These are phyloP conservation scores for Diachrysia chrysitis DNA, from an alignment of 2,888 invertebrate species.

Conservation along the genomic window DNA sequence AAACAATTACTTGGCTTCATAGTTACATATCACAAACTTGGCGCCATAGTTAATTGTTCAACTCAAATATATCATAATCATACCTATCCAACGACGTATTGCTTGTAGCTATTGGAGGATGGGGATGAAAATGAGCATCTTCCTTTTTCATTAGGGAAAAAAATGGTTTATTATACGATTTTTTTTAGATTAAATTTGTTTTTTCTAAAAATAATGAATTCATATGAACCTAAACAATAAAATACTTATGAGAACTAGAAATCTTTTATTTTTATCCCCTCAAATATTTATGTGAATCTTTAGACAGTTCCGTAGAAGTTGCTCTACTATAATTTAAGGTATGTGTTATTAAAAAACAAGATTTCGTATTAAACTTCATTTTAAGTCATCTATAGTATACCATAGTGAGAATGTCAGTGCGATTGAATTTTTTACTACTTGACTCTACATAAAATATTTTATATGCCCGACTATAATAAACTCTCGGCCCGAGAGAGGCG, in stretches of 20 bases:
- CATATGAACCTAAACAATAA: conserved; percentile 36
- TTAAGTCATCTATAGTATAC: too few relatives aligned
- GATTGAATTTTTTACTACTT: background rate
- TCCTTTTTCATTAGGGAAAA: too few relatives aligned
- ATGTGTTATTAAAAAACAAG: background rate
- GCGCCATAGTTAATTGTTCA: too few relatives aligned
- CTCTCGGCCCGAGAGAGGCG: background rate
- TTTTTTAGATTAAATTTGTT: conserved; percentile 1
- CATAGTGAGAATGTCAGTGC: too few relatives aligned
- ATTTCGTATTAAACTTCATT: background rate
- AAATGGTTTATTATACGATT: background rate
- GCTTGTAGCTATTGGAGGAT: too few relatives aligned
- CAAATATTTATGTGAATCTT: background rate
- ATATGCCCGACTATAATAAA: background rate
- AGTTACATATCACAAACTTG: too few relatives aligned
- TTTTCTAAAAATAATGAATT: conserved; percentile 20
- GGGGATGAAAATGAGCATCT: too few relatives aligned
- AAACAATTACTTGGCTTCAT: too few relatives aligned
- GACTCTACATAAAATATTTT: conserved; percentile 2
- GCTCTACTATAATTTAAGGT: background rate
- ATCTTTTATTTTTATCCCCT: background rate
- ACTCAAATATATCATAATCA: too few relatives aligned
- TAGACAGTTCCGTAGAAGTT: too few relatives aligned
- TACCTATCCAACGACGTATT: too few relatives aligned
- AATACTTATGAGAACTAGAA: conserved; percentile 33